A percentile compares a stretch with the other conserved stretches of the same genome.
Evolutionary conservation across 2,888 invertebrate genomes (phyloP).

Genomic region (Mythimna pallens): DNA sequence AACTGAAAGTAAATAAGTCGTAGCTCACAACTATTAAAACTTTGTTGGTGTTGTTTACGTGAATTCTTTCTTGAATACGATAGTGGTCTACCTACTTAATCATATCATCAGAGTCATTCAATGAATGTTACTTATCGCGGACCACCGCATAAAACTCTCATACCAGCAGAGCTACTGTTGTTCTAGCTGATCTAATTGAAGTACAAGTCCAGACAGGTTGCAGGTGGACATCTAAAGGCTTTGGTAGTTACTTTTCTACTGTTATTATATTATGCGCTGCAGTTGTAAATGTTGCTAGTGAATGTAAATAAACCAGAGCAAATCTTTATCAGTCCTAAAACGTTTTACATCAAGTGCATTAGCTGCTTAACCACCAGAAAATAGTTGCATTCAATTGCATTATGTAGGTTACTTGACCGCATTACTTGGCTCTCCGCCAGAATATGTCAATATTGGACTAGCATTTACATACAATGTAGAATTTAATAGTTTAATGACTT

Average conservation of each 20-base stretch:
- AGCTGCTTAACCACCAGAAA: conserved; percentile 30
- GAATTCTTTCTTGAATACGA: conserved; percentile 6
- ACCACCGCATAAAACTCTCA: not conserved
- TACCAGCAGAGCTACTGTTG: not conserved
- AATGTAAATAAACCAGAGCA: not conserved
- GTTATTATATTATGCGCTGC: not conserved
- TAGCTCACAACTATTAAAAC: conserved; percentile 22
- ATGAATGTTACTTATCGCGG: not conserved
- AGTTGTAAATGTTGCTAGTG: not conserved
- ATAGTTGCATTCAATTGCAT: conserved; percentile 24
- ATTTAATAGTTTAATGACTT: conserved; percentile 29
- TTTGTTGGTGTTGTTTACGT: conserved; percentile 15
- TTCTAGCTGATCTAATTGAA: too few relatives aligned
- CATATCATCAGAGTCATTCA: not conserved
- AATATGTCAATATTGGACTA: conserved; percentile 29
- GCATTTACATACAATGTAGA: conserved; percentile 39
- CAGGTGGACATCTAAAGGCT: not conserved
- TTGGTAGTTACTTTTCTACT: not conserved
- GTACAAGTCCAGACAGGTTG: not conserved
- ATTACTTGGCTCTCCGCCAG: conserved; percentile 44
- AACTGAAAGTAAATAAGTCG: conserved; percentile 37
- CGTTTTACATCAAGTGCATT: not conserved
- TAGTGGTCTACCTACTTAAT: not conserved
- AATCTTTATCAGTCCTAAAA: conserved; percentile 11
- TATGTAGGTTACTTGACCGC: conserved; percentile 45